A percentile compares a stretch with the other conserved stretches of the same genome.
These are phyloP conservation scores for Zaprionus vittiger DNA, from an alignment of 1,140 invertebrate genomes.

Conservation along the genomic window DNA sequence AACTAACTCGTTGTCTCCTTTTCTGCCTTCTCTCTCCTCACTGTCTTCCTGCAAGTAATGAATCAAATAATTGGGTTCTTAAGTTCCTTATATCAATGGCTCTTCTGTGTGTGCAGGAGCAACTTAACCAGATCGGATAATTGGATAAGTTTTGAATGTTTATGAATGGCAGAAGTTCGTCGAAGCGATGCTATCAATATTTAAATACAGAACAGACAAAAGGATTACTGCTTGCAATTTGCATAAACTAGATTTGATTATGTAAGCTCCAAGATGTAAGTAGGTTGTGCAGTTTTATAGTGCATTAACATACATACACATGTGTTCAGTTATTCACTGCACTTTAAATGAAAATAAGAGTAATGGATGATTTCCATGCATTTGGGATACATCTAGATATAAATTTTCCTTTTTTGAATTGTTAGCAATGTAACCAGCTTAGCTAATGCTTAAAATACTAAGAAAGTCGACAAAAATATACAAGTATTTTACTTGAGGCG, in stretches of 20 bases:
- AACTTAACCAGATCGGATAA: constrained; percentile 13
- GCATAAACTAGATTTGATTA: not conserved
- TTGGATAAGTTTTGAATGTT: constrained; percentile 45
- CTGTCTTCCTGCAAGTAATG: constrained; percentile 5
- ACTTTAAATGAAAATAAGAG: not conserved
- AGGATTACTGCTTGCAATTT: constrained; percentile 3
- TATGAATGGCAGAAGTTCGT: constrained; percentile 10
- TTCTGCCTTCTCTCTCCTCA: not conserved
- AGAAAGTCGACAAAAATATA: no score
- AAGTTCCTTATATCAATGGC: constrained; percentile 11
- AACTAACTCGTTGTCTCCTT: not conserved
- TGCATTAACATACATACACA: not conserved
- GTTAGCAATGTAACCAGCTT: no score
- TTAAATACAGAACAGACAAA: constrained; percentile 8
- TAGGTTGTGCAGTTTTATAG: not conserved
- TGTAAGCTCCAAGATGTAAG: not conserved
- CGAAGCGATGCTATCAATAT: not conserved
- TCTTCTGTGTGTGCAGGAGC: constrained; percentile 2
- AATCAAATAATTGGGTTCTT: constrained; percentile 11
- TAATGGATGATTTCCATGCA: no score
- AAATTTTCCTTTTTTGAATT: no score
- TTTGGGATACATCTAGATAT: no score
- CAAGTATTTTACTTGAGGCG: no score
- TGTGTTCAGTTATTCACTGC: not conserved
- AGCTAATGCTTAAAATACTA: no score